Evolutionary conservation across 92 coral and sea anemone species (phyloP).

Genomic region (Blastomussa wellsi): DNA sequence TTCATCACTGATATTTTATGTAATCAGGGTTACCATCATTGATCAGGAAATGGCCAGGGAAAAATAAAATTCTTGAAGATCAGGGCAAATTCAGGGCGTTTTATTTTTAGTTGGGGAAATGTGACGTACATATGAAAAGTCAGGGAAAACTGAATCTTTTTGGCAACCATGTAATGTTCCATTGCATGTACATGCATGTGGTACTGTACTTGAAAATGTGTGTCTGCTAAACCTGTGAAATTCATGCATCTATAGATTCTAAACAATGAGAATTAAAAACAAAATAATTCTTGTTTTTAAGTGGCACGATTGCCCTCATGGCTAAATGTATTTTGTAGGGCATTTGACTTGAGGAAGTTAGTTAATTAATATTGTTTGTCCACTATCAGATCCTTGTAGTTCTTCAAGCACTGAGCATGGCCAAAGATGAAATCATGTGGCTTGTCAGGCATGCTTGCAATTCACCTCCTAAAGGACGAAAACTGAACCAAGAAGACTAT

Average conservation of each 20-base stretch:
- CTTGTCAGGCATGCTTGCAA: constrained; percentile 80
- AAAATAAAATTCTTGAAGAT: no score
- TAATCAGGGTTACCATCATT: no score
- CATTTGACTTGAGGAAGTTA: background rate
- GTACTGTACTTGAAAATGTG: no score
- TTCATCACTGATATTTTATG: background rate
- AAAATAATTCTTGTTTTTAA: no score
- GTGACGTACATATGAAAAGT: no score
- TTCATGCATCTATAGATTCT: no score
- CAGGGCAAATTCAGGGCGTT: no score
- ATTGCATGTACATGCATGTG: background rate
- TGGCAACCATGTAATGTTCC: background rate
- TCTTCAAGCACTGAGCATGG: constrained; percentile 76
- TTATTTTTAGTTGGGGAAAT: no score
- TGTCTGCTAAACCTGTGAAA: no score
- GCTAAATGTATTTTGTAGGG: background rate
- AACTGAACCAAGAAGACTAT: constrained; percentile 84
- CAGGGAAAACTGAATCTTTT: no score
- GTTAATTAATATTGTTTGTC: background rate
- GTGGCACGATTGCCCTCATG: background rate
- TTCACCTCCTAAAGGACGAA: constrained; percentile 83
- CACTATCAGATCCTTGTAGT: constrained; percentile 76
- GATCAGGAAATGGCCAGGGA: no score
- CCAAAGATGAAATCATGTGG: constrained; percentile 91
- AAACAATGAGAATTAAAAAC: no score